A percentile compares a stretch with the other conserved stretches of the same genome.
phyloP scores from a whole-genome alignment of 2,888 invertebrate species.

The Meandrusa payeni region DNA sequence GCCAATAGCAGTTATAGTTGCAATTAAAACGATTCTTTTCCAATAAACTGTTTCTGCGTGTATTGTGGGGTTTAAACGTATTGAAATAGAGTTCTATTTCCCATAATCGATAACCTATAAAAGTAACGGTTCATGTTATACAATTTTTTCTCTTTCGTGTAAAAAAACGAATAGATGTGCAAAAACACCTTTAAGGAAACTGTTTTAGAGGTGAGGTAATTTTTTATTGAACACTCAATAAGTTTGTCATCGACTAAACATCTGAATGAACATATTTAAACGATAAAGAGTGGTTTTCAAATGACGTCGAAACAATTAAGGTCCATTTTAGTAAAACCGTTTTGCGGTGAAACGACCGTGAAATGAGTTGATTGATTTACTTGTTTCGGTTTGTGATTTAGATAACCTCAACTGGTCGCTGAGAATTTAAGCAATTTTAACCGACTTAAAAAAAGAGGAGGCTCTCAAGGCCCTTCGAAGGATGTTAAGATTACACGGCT shows the following conservation, averaged over 20 bases:
- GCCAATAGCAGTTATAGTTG: neutral
- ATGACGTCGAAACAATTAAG: constrained; percentile 15
- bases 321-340: constrained; percentile 20
- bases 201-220: neutral
- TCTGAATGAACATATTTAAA: constrained; percentile 19
- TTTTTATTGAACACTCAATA: neutral
- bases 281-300: constrained; percentile 21
- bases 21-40: constrained; percentile 7
- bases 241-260: constrained; percentile 1
- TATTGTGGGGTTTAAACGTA: neutral
- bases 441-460: too few species aligned
- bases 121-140: constrained; percentile 6
- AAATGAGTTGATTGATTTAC: constrained; percentile 21
- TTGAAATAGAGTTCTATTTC: constrained; percentile 7
- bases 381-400: neutral
- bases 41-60: constrained; percentile 1
- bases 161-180: neutral
- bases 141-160: neutral
- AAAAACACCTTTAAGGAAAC: neutral
- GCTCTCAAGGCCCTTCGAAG: too few species aligned
- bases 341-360: constrained; percentile 9
- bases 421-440: too few species aligned
- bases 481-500: too few species aligned
- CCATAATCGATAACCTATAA: constrained; percentile 2
- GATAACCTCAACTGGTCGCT: too few species aligned